A percentile compares a stretch with the other conserved stretches of the same genome.
phyloP scores from a whole-genome alignment of 2,888 invertebrate genomes.

The Argyresthia goedartella region DNA sequence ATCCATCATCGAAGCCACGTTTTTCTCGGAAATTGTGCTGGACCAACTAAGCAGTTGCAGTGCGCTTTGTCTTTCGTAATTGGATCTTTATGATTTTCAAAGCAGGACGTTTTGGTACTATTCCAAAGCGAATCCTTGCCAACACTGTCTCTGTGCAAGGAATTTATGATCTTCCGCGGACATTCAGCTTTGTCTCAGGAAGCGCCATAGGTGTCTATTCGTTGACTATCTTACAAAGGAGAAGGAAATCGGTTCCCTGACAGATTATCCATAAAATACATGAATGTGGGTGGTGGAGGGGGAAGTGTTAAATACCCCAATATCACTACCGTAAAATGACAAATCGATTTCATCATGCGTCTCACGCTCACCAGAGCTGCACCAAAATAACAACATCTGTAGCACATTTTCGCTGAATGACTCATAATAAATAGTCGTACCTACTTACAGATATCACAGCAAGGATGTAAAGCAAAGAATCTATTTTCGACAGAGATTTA shows the following conservation, averaged over 20 bases:
- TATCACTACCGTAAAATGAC: no score
- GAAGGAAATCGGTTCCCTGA: no score
- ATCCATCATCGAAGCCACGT: no score
- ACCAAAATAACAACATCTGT: background rate
- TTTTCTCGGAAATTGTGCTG: background rate
- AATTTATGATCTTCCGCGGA: constrained; percentile 42
- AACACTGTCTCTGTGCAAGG: constrained; percentile 32
- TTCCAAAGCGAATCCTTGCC: constrained; percentile 51
- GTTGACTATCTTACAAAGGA: background rate
- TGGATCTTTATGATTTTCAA: constrained; percentile 43
- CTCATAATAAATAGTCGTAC: no score
- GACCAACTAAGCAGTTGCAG: constrained; percentile 15
- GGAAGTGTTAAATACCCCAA: no score
- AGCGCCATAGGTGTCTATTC: background rate
- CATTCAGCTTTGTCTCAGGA: constrained; percentile 21
- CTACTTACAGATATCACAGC: constrained; percentile 7
- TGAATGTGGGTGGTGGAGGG: no score
- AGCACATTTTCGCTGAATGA: background rate
- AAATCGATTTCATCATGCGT: no score
- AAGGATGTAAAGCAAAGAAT: constrained; percentile 31
- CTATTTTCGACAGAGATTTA: constrained; percentile 42
- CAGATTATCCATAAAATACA: no score
- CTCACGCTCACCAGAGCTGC: no score
- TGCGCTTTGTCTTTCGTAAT: constrained; percentile 36
- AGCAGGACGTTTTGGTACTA: constrained; percentile 52